Base-by-base conservation (phyloP, 92 coral and sea anemone species). In the Scolanthus callimorphus region DNA sequence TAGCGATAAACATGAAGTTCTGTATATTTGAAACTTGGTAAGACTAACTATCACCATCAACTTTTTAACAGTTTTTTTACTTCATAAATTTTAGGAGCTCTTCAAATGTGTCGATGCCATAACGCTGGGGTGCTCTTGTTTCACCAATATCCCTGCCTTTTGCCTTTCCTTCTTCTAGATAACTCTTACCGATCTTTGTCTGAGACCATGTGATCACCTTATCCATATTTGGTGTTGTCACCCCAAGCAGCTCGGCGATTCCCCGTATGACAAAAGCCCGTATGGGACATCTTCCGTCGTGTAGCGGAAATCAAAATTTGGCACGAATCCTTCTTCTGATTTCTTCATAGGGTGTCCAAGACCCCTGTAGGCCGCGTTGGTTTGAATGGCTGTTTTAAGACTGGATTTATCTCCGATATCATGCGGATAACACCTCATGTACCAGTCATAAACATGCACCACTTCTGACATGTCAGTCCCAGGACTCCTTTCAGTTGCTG, bases 241-340 rank as follows among this genome's bases (percentile, higher is more conserved):
- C 49, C 9, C 78, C 73, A 0, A 27, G 54, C 20, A 77, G 21
- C 59, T 77, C 78, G 38, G 72, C 84, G 2, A 62, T 49, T 13
- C 84, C 84, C 20, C 78, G 57, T 20, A 56, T 44, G 25, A 69
- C 84, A n/a, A n/a, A n/a, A 57, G 62, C 54, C n/a, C n/a, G n/a
- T n/a, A n/a, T n/a, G n/a, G n/a, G n/a, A n/a, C n/a, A n/a, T n/a
- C n/a, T n/a, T n/a, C n/a, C n/a, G n/a, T n/a, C n/a, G n/a, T n/a
- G n/a, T n/a, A n/a, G n/a, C n/a, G n/a, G n/a, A n/a, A n/a, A n/a
- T n/a, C n/a, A n/a, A n/a, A n/a, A n/a, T n/a, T n/a, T n/a, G n/a
- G n/a, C n/a, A n/a, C n/a, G n/a, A 54, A 60, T 1, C 78, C 84
- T 17, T 62, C 78, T 22, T 34, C 41, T 25, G 67, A 52, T 34